These are phyloP conservation scores for Hippotragus niger DNA, from an alignment of 2,113 vertebrate species.

Conservation along the genomic window DNA sequence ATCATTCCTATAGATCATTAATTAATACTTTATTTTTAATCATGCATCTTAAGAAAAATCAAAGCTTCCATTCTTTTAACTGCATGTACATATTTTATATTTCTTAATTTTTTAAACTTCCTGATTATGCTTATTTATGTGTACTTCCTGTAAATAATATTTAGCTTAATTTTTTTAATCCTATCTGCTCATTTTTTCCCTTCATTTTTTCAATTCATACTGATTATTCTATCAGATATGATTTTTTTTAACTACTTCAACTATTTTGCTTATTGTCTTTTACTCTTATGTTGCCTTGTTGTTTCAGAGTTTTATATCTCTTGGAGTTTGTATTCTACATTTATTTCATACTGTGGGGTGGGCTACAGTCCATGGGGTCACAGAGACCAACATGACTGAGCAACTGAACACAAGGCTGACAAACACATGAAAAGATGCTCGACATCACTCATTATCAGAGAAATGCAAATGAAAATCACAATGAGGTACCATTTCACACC, in stretches of 20 bases:
- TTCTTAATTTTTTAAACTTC: background rate
- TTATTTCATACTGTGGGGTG: background rate
- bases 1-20: background rate
- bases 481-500: too few relatives aligned
- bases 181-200: background rate
- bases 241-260: background rate
- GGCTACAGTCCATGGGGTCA: background rate
- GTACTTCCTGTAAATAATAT: background rate
- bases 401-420: background rate
- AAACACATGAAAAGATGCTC: too few relatives aligned
- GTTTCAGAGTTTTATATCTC: background rate
- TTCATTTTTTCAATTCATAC: background rate
- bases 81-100: background rate
- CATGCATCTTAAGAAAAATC: background rate
- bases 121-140: background rate
- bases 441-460: too few relatives aligned
- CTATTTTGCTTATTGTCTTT: background rate
- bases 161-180: background rate
- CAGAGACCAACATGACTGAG: background rate
- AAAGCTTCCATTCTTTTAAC: background rate
- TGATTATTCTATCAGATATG: background rate
- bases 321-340: background rate
- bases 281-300: background rate
- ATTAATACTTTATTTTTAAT: background rate
- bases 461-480: too few relatives aligned